Conservation (phyloP, 2,888 invertebrate species). For the Rosalia funebris region DNA sequence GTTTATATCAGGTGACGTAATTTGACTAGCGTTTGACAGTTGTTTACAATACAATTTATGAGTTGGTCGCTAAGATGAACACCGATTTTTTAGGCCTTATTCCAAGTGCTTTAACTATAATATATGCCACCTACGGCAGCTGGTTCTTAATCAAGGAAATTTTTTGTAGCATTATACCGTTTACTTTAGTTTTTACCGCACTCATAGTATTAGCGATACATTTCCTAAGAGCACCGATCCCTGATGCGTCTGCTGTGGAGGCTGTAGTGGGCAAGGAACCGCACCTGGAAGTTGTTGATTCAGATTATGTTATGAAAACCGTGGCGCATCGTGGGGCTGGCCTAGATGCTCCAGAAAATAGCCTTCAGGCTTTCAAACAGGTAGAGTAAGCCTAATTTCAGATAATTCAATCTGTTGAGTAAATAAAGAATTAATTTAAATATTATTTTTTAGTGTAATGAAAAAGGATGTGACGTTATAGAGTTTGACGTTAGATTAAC, state of each 20-base stretch:
- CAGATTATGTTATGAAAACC: slow-evolving; percentile 68
- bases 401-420: too few relatives aligned
- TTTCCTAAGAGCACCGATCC: slow-evolving; percentile 68
- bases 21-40: not conserved
- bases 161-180: slow-evolving; percentile 53
- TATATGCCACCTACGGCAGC: slow-evolving; percentile 51
- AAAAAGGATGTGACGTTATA: slow-evolving; percentile 76
- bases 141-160: slow-evolving; percentile 54
- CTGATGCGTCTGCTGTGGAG: slow-evolving; percentile 64
- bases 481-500: slow-evolving; percentile 83
- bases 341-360: slow-evolving; percentile 84
- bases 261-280: slow-evolving; percentile 66
- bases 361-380: slow-evolving; percentile 76
- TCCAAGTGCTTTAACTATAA: slow-evolving; percentile 47
- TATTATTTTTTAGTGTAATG: slow-evolving; percentile 70
- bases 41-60: not conserved
- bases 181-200: slow-evolving; percentile 54
- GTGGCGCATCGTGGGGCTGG: slow-evolving; percentile 82
- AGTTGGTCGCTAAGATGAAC: slow-evolving; percentile 36
- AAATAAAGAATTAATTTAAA: slow-evolving; percentile 2
- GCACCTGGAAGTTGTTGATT: slow-evolving; percentile 63
- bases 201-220: slow-evolving; percentile 49
- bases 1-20: not conserved
- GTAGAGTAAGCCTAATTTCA: slow-evolving; percentile 57
- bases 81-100: slow-evolving; percentile 42